Evolutionary conservation across 2,888 invertebrate genomes (phyloP), one percentile per base, ranked within the genome.

Genomic region (Sympetrum striolatum): DNA sequence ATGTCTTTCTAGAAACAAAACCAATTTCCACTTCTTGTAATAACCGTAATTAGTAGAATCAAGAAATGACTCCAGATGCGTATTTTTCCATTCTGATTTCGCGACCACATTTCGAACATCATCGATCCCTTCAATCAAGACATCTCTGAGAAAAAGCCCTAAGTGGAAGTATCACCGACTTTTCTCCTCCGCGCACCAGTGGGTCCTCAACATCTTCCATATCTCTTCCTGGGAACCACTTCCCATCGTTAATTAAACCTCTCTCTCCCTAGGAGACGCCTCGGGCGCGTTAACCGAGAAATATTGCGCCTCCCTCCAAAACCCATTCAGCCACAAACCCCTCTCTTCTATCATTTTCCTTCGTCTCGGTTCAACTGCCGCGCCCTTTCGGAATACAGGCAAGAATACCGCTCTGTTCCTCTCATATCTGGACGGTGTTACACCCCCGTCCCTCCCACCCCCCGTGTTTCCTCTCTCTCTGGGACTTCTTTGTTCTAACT

Each of bases 381-480:
- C 53, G 3, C 25, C 81, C 53, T 14, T 22, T 53, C 35, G 39
- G 12, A 64, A 64, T 25, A 64, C 25, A 60, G 60, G 60, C 60
- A 60, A 60, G 60, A 60, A n/a, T 48, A 31, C 81, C 53, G 3
- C 53, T 3, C 44, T 53, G 35, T 22, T 58, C 64, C 22, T 18
- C 82, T 86, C 58, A 86, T 86, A 86, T 86, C 86, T 86, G 86
- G 86, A 86, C 86, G 10, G 15, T 58, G 82, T 82, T 58, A 82
- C 58, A 22, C n/a, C 58, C 60, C 3, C 14, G 6, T 22, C 18
- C 31, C 60, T 15, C 12, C 12, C 5, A 15, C 60, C n/a, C n/a
- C n/a, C 2, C n/a, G 18, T n/a, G 8, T 64, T n/a, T 64, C 22
- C 64, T n/a, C n/a, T n/a, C 22, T 64, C 73, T 73, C 73, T 73